These are phyloP conservation scores for Stenopsyche tienmushanensis DNA, from an alignment of 1,140 invertebrate species.

Conservation along the genomic window DNA sequence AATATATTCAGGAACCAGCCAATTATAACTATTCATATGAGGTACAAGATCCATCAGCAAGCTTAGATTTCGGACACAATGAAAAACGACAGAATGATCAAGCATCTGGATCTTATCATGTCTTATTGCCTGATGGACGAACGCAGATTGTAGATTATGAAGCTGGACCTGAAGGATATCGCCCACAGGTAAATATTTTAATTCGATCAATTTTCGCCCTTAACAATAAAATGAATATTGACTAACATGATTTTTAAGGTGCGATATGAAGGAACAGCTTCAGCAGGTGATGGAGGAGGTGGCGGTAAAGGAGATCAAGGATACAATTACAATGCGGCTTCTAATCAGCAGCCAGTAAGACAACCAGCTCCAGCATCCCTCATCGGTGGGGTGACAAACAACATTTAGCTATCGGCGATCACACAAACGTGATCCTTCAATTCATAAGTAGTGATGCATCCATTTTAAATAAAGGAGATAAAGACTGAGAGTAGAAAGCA, in stretches of 20 bases:
- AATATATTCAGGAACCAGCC: constrained; percentile 57
- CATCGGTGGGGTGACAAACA: too few species aligned
- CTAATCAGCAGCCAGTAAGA: constrained; percentile 47
- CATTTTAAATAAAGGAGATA: not conserved
- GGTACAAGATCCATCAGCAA: constrained; percentile 60
- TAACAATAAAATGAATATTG: not conserved
- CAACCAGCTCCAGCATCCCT: constrained; percentile 44
- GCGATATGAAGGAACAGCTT: constrained; percentile 65
- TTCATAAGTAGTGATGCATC: constrained; percentile 1
- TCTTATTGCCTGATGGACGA: constrained; percentile 65
- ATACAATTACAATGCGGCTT: constrained; percentile 58
- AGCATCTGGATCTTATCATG: constrained; percentile 64
- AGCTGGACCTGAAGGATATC: constrained; percentile 65
- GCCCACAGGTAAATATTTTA: constrained; percentile 56
- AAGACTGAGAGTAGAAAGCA: constrained; percentile 4
- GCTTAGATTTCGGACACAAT: constrained; percentile 63
- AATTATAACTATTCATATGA: constrained; percentile 70
- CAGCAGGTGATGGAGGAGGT: constrained; percentile 43
- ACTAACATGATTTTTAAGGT: constrained; percentile 40
- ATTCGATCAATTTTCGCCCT: not conserved
- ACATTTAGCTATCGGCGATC: too few species aligned
- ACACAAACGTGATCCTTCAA: too few species aligned
- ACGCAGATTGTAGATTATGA: constrained; percentile 66
- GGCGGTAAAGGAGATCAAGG: constrained; percentile 51
- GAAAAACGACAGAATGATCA: constrained; percentile 64